A percentile compares a stretch with the other conserved stretches of the same genome.
Evolutionary conservation across 2,888 invertebrate genomes (phyloP).

Genomic region (Syrphus vitripennis): DNA sequence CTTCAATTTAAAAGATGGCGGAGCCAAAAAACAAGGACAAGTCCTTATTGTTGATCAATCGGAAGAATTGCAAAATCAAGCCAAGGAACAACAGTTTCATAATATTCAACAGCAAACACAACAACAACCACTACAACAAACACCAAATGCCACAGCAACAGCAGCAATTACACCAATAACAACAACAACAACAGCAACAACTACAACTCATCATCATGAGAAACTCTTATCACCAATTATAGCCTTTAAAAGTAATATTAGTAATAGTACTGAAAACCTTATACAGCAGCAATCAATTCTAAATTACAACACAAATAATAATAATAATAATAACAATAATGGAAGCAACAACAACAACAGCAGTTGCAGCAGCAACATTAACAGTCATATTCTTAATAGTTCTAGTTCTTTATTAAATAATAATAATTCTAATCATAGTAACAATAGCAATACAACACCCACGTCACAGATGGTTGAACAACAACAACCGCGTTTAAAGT

Average conservation of each 20-base stretch:
- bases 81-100: constrained; percentile 77
- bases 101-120: constrained; percentile 72
- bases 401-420: constrained; percentile 60
- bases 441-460: constrained; percentile 57
- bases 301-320: constrained; percentile 77
- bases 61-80: constrained; percentile 80
- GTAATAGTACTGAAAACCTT: constrained; percentile 70
- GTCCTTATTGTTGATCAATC: constrained; percentile 87
- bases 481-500: constrained; percentile 71
- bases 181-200: constrained; percentile 78
- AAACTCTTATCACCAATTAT: constrained; percentile 74
- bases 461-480: constrained; percentile 44
- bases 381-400: constrained; percentile 58
- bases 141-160: constrained; percentile 74
- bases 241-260: constrained; percentile 71
- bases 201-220: constrained; percentile 74
- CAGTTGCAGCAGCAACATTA: constrained; percentile 36
- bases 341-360: constrained; percentile 61
- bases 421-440: constrained; percentile 65
- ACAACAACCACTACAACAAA: constrained; percentile 63
- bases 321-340: constrained; percentile 73
- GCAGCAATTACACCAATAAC: constrained; percentile 38
- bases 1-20: constrained; percentile 88
- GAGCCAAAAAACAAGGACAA: constrained; percentile 87
- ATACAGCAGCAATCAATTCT: constrained; percentile 72